Base-by-base conservation (phyloP, 2,797 vertebrate genomes). In the Discoglossus pictus region DNA sequence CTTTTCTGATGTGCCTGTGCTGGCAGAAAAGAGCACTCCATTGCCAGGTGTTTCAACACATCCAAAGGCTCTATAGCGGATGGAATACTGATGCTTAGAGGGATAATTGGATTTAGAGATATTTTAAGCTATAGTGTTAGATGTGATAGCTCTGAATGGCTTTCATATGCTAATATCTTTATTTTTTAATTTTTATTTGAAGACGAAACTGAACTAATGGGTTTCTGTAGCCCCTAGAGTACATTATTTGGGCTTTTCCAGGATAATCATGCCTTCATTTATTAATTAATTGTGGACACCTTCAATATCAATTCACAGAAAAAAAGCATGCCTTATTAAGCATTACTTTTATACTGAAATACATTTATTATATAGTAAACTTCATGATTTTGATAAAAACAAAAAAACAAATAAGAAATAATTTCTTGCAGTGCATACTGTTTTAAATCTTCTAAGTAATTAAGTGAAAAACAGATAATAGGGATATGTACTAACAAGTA, bases 41-140 rank as follows among this genome's bases (percentile, higher is more conserved):
- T 42, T 62, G 59, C 67, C 67, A 70, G 67, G 67, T 70, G 67
- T 70, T 70, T 70, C 50, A 70, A 62, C 59, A 70, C 40, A 62
- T 70, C 59, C 67, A 70, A 62, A 70, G 40, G 23, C 23, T 55
- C 39, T 55, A 61, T 42, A 23, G 23, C 50, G 56, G 59, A 47
- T 62, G 62, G 38, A 55, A 62, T 48, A 61, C 25, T 70, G 67
- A 70, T 62, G 67, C 51, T 55, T 55, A 18, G 35, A 55, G 66
- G 66, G 40, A 61, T 69, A 69, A 69, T 69, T 69, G 40, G 58
- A 61, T 61, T 62, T 56, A 13, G 23, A 55, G 67, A 50, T 70
- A 70, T 70, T 70, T 70, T 62, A 62, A 70, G 59, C 42, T 55
- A 40, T 62, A 62, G 13, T 62, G 35, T 56, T 62, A 56, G 21